A percentile compares a stretch with the other conserved stretches of the same genome.
These are phyloP conservation scores for Dolichallabes microphthalmus DNA, from an alignment of 2,113 vertebrate genomes.

Conservation along the genomic window DNA sequence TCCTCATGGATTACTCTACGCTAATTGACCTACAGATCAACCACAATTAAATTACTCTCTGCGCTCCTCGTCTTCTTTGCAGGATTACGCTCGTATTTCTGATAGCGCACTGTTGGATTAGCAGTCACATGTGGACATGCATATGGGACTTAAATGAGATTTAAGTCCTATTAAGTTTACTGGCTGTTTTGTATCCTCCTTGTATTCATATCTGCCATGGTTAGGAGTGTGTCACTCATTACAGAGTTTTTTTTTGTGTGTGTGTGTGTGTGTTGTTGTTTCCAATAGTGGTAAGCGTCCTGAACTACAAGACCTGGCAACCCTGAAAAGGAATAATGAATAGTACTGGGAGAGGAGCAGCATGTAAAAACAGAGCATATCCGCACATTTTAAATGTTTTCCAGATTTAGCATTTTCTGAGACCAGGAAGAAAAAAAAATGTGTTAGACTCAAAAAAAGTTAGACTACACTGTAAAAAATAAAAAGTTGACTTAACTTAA, in stretches of 20 bases:
- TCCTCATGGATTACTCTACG: conserved; percentile 71
- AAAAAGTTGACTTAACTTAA: too few relatives aligned
- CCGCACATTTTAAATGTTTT: background rate
- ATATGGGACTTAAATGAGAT: conserved; percentile 88
- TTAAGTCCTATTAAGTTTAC: conserved; percentile 88
- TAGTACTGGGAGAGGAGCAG: background rate
- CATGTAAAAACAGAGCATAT: background rate
- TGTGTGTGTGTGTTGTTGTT: background rate
- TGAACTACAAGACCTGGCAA: background rate
- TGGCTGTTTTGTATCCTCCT: conserved; percentile 73
- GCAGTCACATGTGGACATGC: conserved; percentile 79
- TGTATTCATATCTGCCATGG: conserved; percentile 61
- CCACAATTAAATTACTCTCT: conserved; percentile 83
- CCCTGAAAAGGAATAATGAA: background rate
- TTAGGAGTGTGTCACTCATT: background rate
- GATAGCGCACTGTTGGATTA: conserved; percentile 79
- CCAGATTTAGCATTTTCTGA: background rate
- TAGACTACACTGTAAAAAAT: too few relatives aligned
- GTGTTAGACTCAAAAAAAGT: too few relatives aligned
- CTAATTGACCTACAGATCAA: conserved; percentile 80
- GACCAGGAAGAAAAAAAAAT: background rate
- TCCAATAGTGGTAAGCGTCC: background rate
- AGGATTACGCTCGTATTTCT: conserved; percentile 83
- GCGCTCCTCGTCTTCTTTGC: conserved; percentile 70
- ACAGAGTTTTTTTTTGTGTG: background rate